phyloP scores from a whole-genome alignment of 2,113 vertebrate genomes.

The Mirza zaza region DNA sequence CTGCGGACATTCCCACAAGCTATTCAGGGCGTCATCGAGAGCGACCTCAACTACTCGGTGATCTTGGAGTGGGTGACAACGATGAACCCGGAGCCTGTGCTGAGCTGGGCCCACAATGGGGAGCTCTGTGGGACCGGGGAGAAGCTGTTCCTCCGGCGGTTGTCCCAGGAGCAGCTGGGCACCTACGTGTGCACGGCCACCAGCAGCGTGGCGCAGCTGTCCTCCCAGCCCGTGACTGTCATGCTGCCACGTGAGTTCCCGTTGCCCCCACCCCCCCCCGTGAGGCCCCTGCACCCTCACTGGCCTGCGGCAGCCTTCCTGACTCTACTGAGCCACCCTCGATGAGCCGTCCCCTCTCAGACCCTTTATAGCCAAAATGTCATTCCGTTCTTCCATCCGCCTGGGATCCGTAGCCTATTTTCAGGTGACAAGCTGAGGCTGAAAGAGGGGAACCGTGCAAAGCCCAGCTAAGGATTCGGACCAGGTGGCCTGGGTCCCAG shows the following conservation, averaged over 20 bases:
- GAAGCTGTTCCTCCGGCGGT: not conserved
- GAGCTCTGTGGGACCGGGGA: fast-evolving
- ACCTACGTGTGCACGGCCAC: not conserved
- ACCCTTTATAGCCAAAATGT: not conserved
- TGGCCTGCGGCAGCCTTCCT: not conserved
- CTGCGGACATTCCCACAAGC: fast-evolving
- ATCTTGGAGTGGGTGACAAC: not conserved
- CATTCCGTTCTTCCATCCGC: not conserved
- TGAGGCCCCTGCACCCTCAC: not conserved
- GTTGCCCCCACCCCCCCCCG: no score
- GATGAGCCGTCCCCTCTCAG: not conserved
- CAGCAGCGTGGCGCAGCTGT: no score
- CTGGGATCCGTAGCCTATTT: not conserved
- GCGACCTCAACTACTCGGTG: conserved; percentile 38
- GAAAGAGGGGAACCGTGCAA: not conserved
- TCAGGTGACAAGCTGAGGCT: not conserved
- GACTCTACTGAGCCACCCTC: not conserved
- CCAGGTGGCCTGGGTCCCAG: fast-evolving
- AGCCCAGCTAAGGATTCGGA: not conserved
- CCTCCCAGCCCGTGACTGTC: not conserved
- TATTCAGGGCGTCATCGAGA: fast-evolving
- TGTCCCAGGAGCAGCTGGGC: conserved; percentile 8
- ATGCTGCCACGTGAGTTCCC: not conserved
- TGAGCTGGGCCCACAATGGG: not conserved
- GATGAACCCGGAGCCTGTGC: not conserved